These are phyloP conservation scores for Mareca strepera DNA, from an alignment of 2,797 vertebrate species.

Conservation along the genomic window DNA sequence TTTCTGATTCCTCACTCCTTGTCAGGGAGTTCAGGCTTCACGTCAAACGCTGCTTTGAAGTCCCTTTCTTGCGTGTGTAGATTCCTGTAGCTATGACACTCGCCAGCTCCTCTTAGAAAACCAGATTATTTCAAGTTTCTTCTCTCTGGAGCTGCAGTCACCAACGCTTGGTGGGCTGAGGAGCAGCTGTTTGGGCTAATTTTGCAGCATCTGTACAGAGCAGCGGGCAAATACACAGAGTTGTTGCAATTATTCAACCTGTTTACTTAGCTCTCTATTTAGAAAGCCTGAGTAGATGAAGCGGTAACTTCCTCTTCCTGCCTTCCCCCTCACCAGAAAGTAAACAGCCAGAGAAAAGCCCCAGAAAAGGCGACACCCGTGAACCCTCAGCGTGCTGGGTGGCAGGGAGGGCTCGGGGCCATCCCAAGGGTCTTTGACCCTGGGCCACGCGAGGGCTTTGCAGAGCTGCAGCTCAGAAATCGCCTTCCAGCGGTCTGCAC, in stretches of 20 bases:
- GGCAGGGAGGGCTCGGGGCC: neutral
- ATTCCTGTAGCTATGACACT: neutral
- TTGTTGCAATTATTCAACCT: constrained; percentile 53
- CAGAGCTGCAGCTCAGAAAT: neutral
- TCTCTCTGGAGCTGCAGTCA: neutral
- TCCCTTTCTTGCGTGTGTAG: neutral
- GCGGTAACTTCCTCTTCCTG: constrained; percentile 11
- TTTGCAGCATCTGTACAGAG: neutral
- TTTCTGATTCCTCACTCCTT: neutral
- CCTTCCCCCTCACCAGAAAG: constrained; percentile 6
- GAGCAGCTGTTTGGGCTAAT: neutral
- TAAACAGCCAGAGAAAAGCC: constrained; percentile 25
- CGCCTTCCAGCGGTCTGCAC: neutral
- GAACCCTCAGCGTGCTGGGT: neutral
- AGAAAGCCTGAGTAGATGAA: constrained; percentile 45
- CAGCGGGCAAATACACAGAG: neutral
- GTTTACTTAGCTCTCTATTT: constrained; percentile 63
- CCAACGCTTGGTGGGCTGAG: neutral
- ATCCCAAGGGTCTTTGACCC: neutral
- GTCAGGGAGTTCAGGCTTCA: neutral
- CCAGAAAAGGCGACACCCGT: neutral
- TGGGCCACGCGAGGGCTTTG: neutral
- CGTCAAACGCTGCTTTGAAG: neutral
- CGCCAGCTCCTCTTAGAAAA: neutral
- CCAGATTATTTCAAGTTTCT: neutral